Conservation (phyloP, 2,888 invertebrate genomes). For the Spilarctia lutea region DNA sequence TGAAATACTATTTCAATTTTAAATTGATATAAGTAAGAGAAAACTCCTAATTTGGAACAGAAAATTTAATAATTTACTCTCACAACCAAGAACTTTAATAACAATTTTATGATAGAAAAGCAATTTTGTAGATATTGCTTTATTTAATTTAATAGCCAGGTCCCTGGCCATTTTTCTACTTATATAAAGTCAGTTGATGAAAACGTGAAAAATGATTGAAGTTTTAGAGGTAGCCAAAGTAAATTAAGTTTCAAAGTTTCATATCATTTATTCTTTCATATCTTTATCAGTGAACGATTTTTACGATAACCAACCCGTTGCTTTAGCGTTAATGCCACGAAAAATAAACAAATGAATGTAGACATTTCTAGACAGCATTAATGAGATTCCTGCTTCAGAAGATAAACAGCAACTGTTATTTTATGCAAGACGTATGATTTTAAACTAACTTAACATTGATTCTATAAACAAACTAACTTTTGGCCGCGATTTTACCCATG, state of each 20-base stretch:
- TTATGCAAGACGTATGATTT: too few relatives aligned
- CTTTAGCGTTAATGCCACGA: too few relatives aligned
- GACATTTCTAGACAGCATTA: too few relatives aligned
- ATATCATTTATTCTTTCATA: not conserved
- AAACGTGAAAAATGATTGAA: not conserved
- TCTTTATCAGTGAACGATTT: not conserved
- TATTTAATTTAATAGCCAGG: conserved; percentile 40
- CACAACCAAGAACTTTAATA: conserved; percentile 36
- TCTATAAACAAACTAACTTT: too few relatives aligned
- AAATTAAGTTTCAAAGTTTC: not conserved
- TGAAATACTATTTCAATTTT: not conserved
- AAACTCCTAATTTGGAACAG: conserved; percentile 1
- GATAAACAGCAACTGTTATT: too few relatives aligned
- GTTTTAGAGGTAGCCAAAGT: not conserved
- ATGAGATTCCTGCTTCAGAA: too few relatives aligned
- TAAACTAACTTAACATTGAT: too few relatives aligned
- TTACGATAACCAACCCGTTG: too few relatives aligned
- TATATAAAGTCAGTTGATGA: conserved; percentile 23
- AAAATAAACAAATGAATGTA: too few relatives aligned
- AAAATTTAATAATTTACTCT: conserved; percentile 12
- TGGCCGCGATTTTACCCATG: too few relatives aligned
- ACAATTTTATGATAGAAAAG: conserved; percentile 45
- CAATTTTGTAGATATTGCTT: conserved; percentile 41
- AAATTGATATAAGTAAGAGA: conserved; percentile 6
- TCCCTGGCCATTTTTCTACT: conserved; percentile 24